phyloP scores from a whole-genome alignment of 1,140 invertebrate species.

The Plectrocnemia conspersa region DNA sequence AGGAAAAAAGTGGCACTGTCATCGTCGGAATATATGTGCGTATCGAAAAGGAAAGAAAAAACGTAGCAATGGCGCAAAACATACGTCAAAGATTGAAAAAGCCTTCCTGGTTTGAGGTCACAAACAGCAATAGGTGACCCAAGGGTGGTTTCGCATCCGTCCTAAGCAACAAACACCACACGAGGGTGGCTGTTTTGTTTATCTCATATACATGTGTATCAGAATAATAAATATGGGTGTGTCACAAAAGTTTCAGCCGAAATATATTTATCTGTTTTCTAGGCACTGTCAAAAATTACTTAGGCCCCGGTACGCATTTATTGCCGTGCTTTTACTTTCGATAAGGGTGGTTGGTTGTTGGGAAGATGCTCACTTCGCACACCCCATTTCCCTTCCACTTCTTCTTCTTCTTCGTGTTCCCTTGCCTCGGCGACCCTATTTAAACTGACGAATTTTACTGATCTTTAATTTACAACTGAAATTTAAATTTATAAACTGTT shows the following conservation, averaged over 20 bases:
- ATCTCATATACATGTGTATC: not conserved
- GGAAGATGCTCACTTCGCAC: slow-evolving; percentile 19
- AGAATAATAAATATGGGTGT: slow-evolving; percentile 10
- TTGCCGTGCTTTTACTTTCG: slow-evolving; percentile 11
- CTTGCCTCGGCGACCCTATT: slow-evolving; percentile 4
- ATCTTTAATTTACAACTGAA: no score
- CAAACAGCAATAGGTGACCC: no score
- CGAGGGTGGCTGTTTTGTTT: slow-evolving; percentile 3
- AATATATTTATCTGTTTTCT: slow-evolving; percentile 12
- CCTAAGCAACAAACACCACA: no score
- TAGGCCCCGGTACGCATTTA: slow-evolving; percentile 14
- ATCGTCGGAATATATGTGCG: no score
- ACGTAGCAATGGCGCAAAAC: no score
- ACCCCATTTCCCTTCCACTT: not conserved
- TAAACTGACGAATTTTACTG: no score
- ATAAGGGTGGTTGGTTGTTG: not conserved
- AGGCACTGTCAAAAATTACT: slow-evolving; percentile 7
- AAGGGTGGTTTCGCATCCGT: no score
- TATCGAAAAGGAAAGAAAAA: no score
- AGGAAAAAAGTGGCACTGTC: no score
- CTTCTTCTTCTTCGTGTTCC: not conserved
- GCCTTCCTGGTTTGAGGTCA: no score
- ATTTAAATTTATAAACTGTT: no score
- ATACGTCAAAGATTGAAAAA: no score
- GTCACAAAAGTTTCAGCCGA: slow-evolving; percentile 5